Conservation (phyloP, 2,888 invertebrate species). For the Cetonia aurata region DNA sequence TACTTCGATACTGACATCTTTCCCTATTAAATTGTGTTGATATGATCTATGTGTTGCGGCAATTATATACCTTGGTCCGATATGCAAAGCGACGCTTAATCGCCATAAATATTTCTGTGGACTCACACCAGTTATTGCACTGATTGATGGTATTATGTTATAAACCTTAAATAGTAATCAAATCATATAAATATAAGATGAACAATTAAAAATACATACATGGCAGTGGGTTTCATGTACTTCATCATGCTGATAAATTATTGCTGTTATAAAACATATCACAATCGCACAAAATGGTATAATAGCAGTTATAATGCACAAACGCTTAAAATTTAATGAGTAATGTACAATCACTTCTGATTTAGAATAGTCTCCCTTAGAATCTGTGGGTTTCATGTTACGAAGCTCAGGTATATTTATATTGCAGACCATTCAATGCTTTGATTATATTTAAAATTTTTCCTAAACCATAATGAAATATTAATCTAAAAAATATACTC, state of each 20-base stretch:
- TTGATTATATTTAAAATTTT: not conserved
- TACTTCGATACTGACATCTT: conserved; percentile 61
- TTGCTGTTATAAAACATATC: conserved; percentile 89
- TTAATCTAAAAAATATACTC: too few species aligned
- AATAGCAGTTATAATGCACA: conserved; percentile 86
- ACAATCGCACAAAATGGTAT: conserved; percentile 88
- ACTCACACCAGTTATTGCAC: conserved; percentile 94
- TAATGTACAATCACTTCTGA: conserved; percentile 72
- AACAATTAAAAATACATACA: conserved; percentile 72
- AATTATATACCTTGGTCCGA: conserved; percentile 90
- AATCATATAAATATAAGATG: conserved; percentile 7
- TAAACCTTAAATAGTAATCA: conserved; percentile 76
- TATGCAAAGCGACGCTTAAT: conserved; percentile 90
- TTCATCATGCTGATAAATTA: conserved; percentile 92
- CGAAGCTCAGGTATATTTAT: conserved; percentile 19
- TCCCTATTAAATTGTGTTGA: conserved; percentile 77
- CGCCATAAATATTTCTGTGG: conserved; percentile 95
- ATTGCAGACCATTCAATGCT: conserved; percentile 20
- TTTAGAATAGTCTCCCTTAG: conserved; percentile 34
- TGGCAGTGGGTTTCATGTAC: conserved; percentile 96
- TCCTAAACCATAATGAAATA: too few species aligned
- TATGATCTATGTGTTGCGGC: conserved; percentile 89
- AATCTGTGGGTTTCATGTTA: conserved; percentile 34
- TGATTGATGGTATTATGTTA: conserved; percentile 95
- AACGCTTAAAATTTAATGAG: conserved; percentile 80